Evolutionary conservation across 2,888 invertebrate genomes (phyloP), one percentile per base, ranked within the genome.

Genomic region (Ormyrus labotus): DNA sequence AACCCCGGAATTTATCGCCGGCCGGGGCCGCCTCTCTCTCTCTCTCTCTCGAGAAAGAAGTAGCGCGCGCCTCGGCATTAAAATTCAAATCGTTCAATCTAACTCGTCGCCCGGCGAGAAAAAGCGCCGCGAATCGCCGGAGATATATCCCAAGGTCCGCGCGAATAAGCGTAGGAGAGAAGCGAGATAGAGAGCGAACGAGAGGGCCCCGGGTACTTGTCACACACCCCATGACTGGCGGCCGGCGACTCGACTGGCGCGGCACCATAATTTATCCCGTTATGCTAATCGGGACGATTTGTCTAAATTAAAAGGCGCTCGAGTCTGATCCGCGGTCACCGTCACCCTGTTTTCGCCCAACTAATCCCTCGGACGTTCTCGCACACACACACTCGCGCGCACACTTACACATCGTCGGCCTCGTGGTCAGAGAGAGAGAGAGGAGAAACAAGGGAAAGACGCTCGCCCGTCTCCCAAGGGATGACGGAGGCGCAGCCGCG

Each of bases 261-360:
- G 77, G 81, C 82, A 83, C 87, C 88, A 89, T 91, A 90, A 91
- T 90, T 90, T 90, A 90, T 91, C 89, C 90, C 89, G 90, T 91
- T 90, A 91, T 91, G 91, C 90, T 91, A 91, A 91, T 90, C 90
- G 89, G 84, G 84, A 88, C 90, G 89, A 91, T 91, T 91, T 90
- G 90, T 91, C 91, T 90, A 91, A 91, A 91, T 91, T 91, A 90
- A 90, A 90, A 90, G 90, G 88, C 87, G 85, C 85, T 85, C 85
- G 83, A 48, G 76, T 34, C 77, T 85, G 85, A 84, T 86, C 84
- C 84, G 84, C 84, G 74, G 73, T 61, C 73, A 69, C 67, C 64
- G 76, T 76, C 80, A 63, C 80, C 71, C 75, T 65, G 75, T 63
- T 72, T 72, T 80, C 70, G 53, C 65, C 58, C n/a, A 48, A 63